phyloP scores from a whole-genome alignment of 2,797 vertebrate genomes.

The Amblyopsis hoosieri region DNA sequence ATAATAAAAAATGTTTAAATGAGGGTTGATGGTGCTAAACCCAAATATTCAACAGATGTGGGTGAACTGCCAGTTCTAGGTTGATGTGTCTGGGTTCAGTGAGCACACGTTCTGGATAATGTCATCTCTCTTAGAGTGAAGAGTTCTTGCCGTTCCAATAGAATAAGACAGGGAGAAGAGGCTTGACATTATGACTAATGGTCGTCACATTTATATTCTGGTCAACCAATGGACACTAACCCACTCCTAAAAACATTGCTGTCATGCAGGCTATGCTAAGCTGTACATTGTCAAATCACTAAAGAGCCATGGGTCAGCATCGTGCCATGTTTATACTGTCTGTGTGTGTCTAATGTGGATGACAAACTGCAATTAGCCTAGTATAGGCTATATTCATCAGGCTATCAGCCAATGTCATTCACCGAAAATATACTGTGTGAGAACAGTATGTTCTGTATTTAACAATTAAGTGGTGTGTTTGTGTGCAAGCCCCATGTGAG shows the following conservation, averaged over 20 bases:
- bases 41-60: constrained; percentile 53
- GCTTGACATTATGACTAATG: constrained; percentile 17
- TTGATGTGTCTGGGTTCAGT: constrained; percentile 53
- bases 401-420: constrained; percentile 15
- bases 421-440: neutral
- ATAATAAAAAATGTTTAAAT: constrained; percentile 40
- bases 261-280: neutral
- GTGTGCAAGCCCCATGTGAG: neutral
- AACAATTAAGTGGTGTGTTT: neutral
- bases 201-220: constrained; percentile 10
- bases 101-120: constrained; percentile 26
- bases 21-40: constrained; percentile 30
- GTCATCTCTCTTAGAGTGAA: constrained; percentile 20
- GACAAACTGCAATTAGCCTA: neutral
- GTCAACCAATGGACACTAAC: too few relatives aligned
- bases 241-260: neutral
- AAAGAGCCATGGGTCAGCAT: constrained; percentile 6
- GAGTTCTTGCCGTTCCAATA: constrained; percentile 4
- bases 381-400: neutral
- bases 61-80: constrained; percentile 22
- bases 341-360: neutral
- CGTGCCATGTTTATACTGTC: constrained; percentile 1
- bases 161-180: constrained; percentile 3
- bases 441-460: neutral
- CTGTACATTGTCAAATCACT: constrained; percentile 6